These are phyloP conservation scores for Drosophila pruinosa DNA, from an alignment of 1,140 invertebrate genomes.

Conservation along the genomic window DNA sequence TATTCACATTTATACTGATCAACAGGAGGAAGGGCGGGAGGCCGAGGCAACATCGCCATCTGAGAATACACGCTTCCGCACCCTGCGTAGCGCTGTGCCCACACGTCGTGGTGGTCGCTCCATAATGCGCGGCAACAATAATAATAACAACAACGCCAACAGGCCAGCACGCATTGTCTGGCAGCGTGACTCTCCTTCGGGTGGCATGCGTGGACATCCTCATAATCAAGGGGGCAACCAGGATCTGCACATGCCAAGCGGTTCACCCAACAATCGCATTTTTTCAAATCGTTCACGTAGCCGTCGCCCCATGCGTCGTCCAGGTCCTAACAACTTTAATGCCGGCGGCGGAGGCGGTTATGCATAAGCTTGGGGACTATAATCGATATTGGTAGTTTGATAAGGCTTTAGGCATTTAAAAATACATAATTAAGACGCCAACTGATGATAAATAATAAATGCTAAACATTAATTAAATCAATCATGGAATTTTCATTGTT, in stretches of 20 bases:
- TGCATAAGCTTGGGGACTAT: conserved; percentile 39
- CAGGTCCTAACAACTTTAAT: conserved; percentile 67
- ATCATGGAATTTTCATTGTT: neutral
- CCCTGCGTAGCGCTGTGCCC: conserved; percentile 63
- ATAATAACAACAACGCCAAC: conserved; percentile 32
- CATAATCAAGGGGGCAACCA: conserved; percentile 25
- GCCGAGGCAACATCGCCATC: conserved; percentile 87
- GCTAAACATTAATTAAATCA: conserved; percentile 22
- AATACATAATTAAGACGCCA: conserved; percentile 9
- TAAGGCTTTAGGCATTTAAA: conserved; percentile 58
- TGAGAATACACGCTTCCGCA: conserved; percentile 77
- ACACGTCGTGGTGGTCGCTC: conserved; percentile 57
- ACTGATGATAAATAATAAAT: conserved; percentile 38
- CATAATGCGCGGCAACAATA: conserved; percentile 49
- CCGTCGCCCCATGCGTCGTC: conserved; percentile 68
- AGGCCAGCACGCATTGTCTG: conserved; percentile 83
- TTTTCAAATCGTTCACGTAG: conserved; percentile 54
- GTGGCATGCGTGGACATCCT: conserved; percentile 47
- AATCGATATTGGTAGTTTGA: conserved; percentile 44
- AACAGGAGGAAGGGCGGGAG: conserved; percentile 87
- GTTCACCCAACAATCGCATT: conserved; percentile 45
- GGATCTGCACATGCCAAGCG: conserved; percentile 49
- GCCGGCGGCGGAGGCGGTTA: conserved; percentile 36
- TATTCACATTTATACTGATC: neutral
- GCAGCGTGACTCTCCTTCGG: conserved; percentile 62